Conservation (phyloP, 2,797 vertebrate species). For the Sylvilagus floridanus region DNA sequence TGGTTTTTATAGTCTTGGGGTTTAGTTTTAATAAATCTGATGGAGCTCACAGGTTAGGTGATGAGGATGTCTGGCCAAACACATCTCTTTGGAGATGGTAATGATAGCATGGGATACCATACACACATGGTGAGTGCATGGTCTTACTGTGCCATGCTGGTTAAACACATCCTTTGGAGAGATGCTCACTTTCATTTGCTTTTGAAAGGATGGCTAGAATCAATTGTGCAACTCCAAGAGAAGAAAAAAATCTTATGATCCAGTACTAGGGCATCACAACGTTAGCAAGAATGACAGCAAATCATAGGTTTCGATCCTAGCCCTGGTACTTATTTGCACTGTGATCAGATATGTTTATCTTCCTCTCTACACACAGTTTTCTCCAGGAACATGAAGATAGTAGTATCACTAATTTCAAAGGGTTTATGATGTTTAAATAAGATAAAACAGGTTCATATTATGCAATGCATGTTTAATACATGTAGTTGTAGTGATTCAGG, state of each 20-base stretch:
- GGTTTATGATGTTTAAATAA: neutral
- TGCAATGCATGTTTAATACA: neutral
- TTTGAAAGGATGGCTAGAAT: constrained; percentile 5
- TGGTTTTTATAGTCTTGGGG: neutral
- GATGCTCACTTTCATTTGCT: neutral
- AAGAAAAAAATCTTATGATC: neutral
- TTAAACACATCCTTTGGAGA: neutral
- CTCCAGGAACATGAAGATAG: neutral
- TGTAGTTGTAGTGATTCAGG: neutral
- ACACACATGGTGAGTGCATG: neutral
- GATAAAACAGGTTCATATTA: neutral
- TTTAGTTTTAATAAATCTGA: neutral
- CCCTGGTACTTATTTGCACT: neutral
- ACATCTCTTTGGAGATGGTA: neutral
- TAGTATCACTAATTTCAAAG: neutral
- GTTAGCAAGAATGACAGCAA: neutral
- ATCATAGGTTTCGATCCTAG: neutral
- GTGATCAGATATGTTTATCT: neutral
- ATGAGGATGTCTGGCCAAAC: neutral
- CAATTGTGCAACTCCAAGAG: neutral
- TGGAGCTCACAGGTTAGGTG: neutral
- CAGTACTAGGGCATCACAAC: neutral
- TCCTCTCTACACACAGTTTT: neutral
- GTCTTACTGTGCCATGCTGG: neutral
- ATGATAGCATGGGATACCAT: neutral